phyloP scores from a whole-genome alignment of 2,113 vertebrate species.

The Coryphaenoides rupestris region DNA sequence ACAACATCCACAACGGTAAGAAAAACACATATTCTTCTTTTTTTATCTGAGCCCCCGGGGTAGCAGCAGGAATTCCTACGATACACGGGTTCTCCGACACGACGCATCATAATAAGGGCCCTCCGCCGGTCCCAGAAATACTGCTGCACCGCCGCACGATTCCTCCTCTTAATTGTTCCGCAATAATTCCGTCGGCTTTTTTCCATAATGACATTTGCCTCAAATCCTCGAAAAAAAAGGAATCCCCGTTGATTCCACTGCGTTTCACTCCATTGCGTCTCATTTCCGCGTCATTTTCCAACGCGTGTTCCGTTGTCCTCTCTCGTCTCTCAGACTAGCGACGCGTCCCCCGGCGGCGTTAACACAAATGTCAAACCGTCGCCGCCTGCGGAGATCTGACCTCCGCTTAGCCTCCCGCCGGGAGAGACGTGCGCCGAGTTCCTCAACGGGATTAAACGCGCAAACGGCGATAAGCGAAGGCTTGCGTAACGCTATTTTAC shows the following conservation, averaged over 20 bases:
- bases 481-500: no score
- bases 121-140: no score
- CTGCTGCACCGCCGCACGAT: no score
- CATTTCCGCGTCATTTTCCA: conserved; percentile 51
- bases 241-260: conserved; percentile 60
- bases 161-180: background rate
- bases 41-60: no score
- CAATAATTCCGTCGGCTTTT: background rate
- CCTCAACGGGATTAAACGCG: background rate
- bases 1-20: no score
- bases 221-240: conserved; percentile 51
- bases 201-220: background rate
- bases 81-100: no score
- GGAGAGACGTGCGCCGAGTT: conserved; percentile 27
- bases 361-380: conserved; percentile 37
- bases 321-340: background rate
- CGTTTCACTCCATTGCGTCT: conserved; percentile 48
- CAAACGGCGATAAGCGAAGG: no score
- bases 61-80: no score
- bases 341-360: background rate
- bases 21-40: no score
- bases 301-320: conserved; percentile 32
- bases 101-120: no score
- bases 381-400: conserved; percentile 24
- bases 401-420: conserved; percentile 24